Conservation (phyloP, 2,113 vertebrate genomes). For the Lipophrys pholis region DNA sequence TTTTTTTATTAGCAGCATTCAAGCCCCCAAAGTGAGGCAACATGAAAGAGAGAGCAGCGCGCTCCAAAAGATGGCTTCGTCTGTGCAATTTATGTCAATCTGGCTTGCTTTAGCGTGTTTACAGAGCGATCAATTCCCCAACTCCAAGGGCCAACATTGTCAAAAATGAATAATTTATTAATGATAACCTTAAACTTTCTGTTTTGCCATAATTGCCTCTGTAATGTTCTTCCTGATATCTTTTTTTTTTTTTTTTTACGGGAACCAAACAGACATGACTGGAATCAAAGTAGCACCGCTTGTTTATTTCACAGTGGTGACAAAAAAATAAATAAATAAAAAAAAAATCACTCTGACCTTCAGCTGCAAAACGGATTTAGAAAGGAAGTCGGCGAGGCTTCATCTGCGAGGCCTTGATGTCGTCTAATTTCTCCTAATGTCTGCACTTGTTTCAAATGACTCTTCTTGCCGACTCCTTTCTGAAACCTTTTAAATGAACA, state of each 20-base stretch:
- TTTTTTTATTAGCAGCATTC: conserved; percentile 73
- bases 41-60: conserved; percentile 72
- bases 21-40: conserved; percentile 65
- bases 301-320: conserved; percentile 56
- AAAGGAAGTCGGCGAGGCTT: conserved; percentile 15
- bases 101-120: conserved; percentile 72
- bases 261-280: conserved; percentile 21
- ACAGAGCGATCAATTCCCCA: conserved; percentile 76
- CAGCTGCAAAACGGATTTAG: conserved; percentile 28
- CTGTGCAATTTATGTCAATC: conserved; percentile 74
- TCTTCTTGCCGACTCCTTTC: background rate
- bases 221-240: conserved; percentile 52
- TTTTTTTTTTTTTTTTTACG: background rate
- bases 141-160: conserved; percentile 68
- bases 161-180: conserved; percentile 73
- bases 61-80: conserved; percentile 56
- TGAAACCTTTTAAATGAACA: conserved; percentile 25
- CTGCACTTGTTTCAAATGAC: conserved; percentile 10
- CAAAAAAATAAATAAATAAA: no score
- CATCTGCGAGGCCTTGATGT: conserved; percentile 11
- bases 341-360: conserved; percentile 48
- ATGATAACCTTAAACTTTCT: conserved; percentile 70
- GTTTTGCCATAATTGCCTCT: conserved; percentile 62
- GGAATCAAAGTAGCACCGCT: conserved; percentile 50
- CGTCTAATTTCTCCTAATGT: conserved; percentile 19